Conservation (phyloP, 2,888 invertebrate genomes). For the Eupithecia abbreviata region DNA sequence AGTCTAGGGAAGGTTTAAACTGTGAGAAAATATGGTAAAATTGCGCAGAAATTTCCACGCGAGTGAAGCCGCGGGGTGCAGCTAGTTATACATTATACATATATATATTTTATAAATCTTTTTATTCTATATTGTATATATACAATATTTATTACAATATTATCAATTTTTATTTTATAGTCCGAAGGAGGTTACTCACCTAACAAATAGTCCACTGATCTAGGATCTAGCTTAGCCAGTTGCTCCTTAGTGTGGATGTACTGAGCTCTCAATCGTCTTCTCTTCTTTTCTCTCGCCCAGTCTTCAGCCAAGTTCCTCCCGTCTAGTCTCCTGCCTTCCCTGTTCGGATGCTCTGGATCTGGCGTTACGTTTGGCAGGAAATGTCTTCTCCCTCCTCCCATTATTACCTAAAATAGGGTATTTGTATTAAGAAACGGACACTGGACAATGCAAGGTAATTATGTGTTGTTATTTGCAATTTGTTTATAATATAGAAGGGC, state of each 20-base stretch:
- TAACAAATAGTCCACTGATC: conserved; percentile 88
- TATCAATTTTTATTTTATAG: neutral
- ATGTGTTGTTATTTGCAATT: no score
- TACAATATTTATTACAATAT: no score
- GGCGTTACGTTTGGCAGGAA: conserved; percentile 88
- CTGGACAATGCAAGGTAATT: neutral
- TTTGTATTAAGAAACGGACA: neutral
- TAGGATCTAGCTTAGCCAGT: conserved; percentile 87
- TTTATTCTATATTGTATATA: no score
- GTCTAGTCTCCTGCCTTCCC: conserved; percentile 89
- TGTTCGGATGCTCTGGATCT: conserved; percentile 87
- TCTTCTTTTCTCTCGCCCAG: conserved; percentile 90
- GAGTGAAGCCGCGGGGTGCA: no score
- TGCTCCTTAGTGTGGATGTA: conserved; percentile 90
- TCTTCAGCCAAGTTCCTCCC: conserved; percentile 91
- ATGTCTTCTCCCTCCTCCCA: conserved; percentile 90
- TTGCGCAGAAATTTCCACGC: no score
- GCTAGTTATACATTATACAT: no score
- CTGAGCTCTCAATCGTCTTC: conserved; percentile 86
- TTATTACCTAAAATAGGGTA: conserved; percentile 84
- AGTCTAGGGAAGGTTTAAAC: no score
- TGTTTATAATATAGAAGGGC: no score
- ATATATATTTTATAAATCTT: no score
- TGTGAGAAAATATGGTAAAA: no score
- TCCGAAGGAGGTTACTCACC: conserved; percentile 82